A percentile compares a stretch with the other conserved stretches of the same genome.
phyloP scores from a whole-genome alignment of 1,140 invertebrate species.

The Micrasema longulum region DNA sequence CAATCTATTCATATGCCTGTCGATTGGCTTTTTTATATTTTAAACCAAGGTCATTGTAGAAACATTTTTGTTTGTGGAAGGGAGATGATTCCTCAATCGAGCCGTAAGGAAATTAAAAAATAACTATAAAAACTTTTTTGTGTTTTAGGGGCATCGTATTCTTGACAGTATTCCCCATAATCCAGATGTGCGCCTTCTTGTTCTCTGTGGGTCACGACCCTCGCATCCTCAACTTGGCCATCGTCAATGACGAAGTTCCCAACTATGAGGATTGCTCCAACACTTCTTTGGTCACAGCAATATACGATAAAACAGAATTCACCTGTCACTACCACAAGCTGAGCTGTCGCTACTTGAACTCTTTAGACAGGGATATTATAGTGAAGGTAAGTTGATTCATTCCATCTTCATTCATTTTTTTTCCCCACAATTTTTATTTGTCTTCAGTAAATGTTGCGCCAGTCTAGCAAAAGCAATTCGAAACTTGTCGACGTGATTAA shows the following conservation, averaged over 20 bases:
- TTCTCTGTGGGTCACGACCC: conserved; percentile 84
- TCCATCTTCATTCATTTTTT: background rate
- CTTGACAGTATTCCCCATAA: conserved; percentile 82
- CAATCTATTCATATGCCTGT: background rate
- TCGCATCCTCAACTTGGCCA: conserved; percentile 75
- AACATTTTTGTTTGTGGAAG: background rate
- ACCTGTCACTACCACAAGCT: conserved; percentile 62
- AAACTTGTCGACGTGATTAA: too few relatives aligned
- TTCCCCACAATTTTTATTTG: too few relatives aligned
- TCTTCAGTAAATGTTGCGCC: too few relatives aligned
- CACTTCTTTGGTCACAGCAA: conserved; percentile 55
- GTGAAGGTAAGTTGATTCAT: conserved; percentile 57
- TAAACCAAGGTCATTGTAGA: background rate
- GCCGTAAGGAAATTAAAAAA: too few relatives aligned
- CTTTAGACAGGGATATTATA: conserved; percentile 61
- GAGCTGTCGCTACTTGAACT: conserved; percentile 66
- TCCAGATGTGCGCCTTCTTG: conserved; percentile 86
- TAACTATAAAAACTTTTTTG: conserved; percentile 35
- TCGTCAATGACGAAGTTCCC: conserved; percentile 80
- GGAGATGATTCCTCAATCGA: background rate
- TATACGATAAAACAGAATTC: conserved; percentile 57
- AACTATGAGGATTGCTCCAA: conserved; percentile 60
- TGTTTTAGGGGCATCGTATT: conserved; percentile 80
- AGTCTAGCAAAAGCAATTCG: too few relatives aligned
- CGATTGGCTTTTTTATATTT: too few relatives aligned